These are phyloP conservation scores for Kuschelorhynchus macadamiae DNA, from an alignment of 2,888 invertebrate genomes.

Conservation along the genomic window DNA sequence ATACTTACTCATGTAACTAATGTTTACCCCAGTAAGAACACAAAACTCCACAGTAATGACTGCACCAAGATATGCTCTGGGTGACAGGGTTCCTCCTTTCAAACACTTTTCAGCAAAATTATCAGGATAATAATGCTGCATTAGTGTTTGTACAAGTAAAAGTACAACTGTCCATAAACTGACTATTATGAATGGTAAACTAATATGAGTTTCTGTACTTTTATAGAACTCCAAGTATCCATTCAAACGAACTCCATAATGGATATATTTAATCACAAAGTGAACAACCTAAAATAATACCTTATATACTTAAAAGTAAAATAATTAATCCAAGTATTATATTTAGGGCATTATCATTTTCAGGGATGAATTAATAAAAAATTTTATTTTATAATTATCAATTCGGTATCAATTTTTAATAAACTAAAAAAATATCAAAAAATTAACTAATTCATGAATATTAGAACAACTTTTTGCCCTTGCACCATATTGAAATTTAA, in stretches of 20 bases:
- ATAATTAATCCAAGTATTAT: too few relatives aligned
- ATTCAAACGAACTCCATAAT: constrained; percentile 74
- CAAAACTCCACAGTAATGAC: constrained; percentile 71
- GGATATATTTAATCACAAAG: constrained; percentile 73
- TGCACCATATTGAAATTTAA: too few relatives aligned
- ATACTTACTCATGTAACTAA: constrained; percentile 72
- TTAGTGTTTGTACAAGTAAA: constrained; percentile 71
- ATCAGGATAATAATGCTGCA: constrained; percentile 73
- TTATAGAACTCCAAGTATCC: constrained; percentile 81
- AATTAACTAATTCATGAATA: too few relatives aligned
- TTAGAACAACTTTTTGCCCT: too few relatives aligned
- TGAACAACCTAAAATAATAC: constrained; percentile 71
- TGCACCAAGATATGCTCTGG: constrained; percentile 73
- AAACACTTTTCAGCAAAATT: constrained; percentile 71
- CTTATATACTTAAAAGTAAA: too few relatives aligned
- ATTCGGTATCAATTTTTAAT: too few relatives aligned
- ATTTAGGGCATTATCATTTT: too few relatives aligned
- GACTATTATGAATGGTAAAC: constrained; percentile 75
- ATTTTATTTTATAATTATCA: too few relatives aligned
- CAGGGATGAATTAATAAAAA: too few relatives aligned
- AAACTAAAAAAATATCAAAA: too few relatives aligned
- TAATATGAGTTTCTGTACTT: constrained; percentile 73
- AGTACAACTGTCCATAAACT: constrained; percentile 76
- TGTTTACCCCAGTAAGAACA: constrained; percentile 70
- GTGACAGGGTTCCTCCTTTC: constrained; percentile 70